Conservation (phyloP, 2,797 vertebrate genomes). For the Tragelaphus oryx region DNA sequence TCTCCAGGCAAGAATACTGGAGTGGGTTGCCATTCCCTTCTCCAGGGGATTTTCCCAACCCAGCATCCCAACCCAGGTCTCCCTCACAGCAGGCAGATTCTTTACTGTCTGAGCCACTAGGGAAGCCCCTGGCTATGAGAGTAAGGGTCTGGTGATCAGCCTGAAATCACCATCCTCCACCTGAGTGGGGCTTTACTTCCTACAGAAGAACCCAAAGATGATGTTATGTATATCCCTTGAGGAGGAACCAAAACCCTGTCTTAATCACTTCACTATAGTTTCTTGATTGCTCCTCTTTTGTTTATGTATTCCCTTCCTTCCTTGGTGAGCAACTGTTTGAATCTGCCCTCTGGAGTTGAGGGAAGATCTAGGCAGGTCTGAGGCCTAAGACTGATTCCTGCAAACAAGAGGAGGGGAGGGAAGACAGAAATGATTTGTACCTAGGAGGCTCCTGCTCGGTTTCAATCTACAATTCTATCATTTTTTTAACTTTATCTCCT, state of each 20-base stretch:
- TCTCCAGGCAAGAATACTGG: background rate
- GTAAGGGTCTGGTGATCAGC: background rate
- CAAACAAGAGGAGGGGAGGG: background rate
- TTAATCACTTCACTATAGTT: background rate
- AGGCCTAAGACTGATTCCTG: background rate
- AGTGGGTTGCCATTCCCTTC: background rate
- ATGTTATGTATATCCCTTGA: background rate
- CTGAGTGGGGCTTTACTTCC: background rate
- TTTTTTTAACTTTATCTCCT: background rate
- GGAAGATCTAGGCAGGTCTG: background rate
- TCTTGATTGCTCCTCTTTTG: background rate
- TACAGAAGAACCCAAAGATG: background rate
- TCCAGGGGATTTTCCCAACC: background rate
- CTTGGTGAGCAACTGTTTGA: background rate
- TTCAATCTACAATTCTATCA: background rate
- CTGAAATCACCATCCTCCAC: background rate
- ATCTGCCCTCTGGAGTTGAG: background rate
- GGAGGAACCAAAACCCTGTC: background rate
- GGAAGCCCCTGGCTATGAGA: background rate
- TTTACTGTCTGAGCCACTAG: background rate
- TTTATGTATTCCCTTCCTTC: background rate
- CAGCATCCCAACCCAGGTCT: accelerated
- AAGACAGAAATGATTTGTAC: background rate
- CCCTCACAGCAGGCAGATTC: background rate
- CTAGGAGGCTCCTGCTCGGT: background rate